Evolutionary conservation across 2,113 vertebrate genomes (phyloP).

Genomic region (Argyrosomus japonicus): DNA sequence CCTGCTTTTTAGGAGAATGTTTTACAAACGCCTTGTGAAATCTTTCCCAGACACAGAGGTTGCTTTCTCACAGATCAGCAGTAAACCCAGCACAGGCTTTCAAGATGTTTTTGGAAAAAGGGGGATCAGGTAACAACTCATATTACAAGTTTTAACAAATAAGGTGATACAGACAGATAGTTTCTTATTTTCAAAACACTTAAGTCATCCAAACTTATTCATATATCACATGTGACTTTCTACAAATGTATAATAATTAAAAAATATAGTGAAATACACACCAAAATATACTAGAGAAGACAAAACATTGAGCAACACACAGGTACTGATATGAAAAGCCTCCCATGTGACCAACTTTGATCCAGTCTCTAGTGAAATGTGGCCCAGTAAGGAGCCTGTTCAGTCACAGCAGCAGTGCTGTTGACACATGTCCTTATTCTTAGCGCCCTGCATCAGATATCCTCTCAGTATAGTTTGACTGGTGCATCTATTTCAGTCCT

Average conservation of each 20-base stretch:
- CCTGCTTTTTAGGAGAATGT: constrained; percentile 64
- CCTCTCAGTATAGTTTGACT: constrained; percentile 60
- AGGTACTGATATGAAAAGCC: background rate
- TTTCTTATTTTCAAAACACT: background rate
- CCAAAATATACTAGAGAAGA: background rate
- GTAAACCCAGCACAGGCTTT: constrained; percentile 1
- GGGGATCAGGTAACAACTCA: constrained; percentile 20
- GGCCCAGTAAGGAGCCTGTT: constrained; percentile 33
- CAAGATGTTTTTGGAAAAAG: constrained; percentile 18
- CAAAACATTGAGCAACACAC: background rate
- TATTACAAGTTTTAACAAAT: constrained; percentile 26
- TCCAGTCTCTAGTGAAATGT: constrained; percentile 36
- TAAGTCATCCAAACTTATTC: background rate
- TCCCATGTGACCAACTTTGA: background rate
- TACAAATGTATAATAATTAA: background rate
- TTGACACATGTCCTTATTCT: constrained; percentile 72
- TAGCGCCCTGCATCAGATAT: constrained; percentile 61
- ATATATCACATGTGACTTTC: background rate
- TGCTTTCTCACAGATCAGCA: constrained; percentile 48
- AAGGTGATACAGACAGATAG: background rate
- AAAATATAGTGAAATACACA: background rate
- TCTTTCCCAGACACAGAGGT: constrained; percentile 26
- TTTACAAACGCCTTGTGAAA: constrained; percentile 52
- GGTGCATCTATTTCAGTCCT: constrained; percentile 65
- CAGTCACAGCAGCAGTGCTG: constrained; percentile 36